phyloP scores from a whole-genome alignment of 2,797 vertebrate species.

The Neostethus bicornis region DNA sequence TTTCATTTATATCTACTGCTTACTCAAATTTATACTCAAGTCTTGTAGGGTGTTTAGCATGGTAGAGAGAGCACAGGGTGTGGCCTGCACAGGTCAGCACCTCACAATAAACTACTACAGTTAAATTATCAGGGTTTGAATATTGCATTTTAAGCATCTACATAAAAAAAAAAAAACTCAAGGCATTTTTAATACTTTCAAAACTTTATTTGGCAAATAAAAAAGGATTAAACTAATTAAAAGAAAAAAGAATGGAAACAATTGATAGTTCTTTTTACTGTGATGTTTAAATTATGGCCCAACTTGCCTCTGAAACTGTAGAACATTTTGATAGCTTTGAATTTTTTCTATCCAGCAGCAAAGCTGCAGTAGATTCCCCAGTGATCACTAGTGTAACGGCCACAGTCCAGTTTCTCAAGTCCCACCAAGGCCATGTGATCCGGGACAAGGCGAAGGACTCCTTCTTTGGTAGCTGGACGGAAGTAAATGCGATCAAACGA shows the following conservation, averaged over 20 bases:
- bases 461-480: slow-evolving; percentile 69
- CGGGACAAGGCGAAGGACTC: slow-evolving; percentile 74
- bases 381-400: slow-evolving; percentile 92
- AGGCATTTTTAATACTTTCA: slow-evolving; percentile 16
- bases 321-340: background rate
- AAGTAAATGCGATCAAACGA: slow-evolving; percentile 93
- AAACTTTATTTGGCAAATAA: background rate
- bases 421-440: slow-evolving; percentile 90
- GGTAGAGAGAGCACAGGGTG: too few relatives aligned
- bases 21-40: too few relatives aligned
- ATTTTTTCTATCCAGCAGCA: slow-evolving; percentile 31
- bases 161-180: too few relatives aligned
- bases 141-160: too few relatives aligned
- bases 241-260: slow-evolving; percentile 13
- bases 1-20: too few relatives aligned
- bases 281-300: background rate
- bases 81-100: too few relatives aligned
- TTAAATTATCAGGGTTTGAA: too few relatives aligned
- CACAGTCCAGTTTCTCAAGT: slow-evolving; percentile 92
- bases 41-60: too few relatives aligned
- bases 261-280: background rate
- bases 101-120: too few relatives aligned
- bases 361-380: slow-evolving; percentile 94
- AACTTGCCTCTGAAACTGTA: background rate
- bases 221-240: slow-evolving; percentile 2